Base-by-base conservation (phyloP, 2,888 invertebrate species). In the Drosophila ustulata region DNA sequence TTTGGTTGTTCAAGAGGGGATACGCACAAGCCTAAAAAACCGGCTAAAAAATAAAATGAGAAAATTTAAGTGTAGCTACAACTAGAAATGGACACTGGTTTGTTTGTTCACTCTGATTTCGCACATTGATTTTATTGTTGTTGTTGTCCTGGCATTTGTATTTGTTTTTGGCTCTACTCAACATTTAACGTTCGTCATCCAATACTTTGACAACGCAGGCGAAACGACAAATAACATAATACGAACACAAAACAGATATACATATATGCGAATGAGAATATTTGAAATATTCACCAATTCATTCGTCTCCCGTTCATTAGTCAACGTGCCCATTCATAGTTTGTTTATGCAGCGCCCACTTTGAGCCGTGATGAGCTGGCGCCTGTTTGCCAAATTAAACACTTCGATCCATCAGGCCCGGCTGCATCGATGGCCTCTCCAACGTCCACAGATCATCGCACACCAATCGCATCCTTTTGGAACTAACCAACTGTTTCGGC, bases 221-320 rank as follows among this genome's bases (percentile, higher is more conserved):
- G 4, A 34, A 11, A 34, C 3, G 11, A 37, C 4, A 37, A 37
- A 37, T 13, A 39, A 39, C 34, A 34, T 11, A 34, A 62, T 43
- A 1, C 13, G n/a, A 26, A 28, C 13, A 30, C 53, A 46, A 41
- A 55, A 43, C 58, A 72, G 57, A 32, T 51, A n/a, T 25, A 55
- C 47, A 26, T 25, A n/a, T 18, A 6, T 7, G 3, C 13, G 39
- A 41, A 13, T 37, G 43, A 43, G 66, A 18, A 18, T 53, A 58
- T 65, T 64, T 66, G n/a, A 66, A 53, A 49, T 47, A 43, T 46
- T 51, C 47, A 34, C n/a, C 34, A 2, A 41, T 41, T 57, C 28
- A 57, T 30, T 13, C 56, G 6, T 55, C n/a, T 41, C 6, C 39
- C 28, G 30, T 67, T 78, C 80, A 82, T 80, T 78, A 80, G 83